Percentiles rank a stretch among this genome's conserved stretches.
Evolutionary conservation across 1,140 invertebrate species (phyloP).

Genomic region (Zaprionus capensis): DNA sequence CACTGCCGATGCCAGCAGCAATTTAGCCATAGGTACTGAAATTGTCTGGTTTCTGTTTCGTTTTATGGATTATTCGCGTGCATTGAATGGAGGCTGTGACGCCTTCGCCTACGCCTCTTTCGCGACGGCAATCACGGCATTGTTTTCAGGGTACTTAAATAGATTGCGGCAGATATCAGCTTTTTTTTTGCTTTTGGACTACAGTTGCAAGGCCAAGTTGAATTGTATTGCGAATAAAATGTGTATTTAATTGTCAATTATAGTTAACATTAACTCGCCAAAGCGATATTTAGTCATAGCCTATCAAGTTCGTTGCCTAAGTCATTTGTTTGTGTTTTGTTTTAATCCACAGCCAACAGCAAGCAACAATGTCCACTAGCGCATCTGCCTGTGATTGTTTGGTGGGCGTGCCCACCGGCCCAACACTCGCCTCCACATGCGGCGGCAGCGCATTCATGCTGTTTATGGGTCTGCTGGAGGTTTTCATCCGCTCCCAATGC

Average conservation of each 20-base stretch:
- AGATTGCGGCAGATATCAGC: slow-evolving; percentile 41
- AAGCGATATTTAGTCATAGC: slow-evolving; percentile 20
- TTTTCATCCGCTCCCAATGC: slow-evolving; percentile 92
- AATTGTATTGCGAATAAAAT: slow-evolving; percentile 38
- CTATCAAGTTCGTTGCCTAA: slow-evolving; percentile 67
- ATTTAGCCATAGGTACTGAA: slow-evolving; percentile 52
- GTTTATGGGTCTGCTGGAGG: slow-evolving; percentile 93
- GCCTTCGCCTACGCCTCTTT: slow-evolving; percentile 48
- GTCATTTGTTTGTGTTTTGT: slow-evolving; percentile 64
- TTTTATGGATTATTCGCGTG: slow-evolving; percentile 55
- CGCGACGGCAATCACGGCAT: slow-evolving; percentile 35
- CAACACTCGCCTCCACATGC: slow-evolving; percentile 91
- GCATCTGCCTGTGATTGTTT: slow-evolving; percentile 89
- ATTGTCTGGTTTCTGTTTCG: slow-evolving; percentile 58
- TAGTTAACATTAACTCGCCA: slow-evolving; percentile 35
- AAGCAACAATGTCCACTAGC: slow-evolving; percentile 62
- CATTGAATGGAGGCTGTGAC: slow-evolving; percentile 37
- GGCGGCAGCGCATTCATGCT: slow-evolving; percentile 93
- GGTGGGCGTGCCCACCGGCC: slow-evolving; percentile 89
- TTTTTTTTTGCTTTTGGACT: slow-evolving; percentile 33
- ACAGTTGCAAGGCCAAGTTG: slow-evolving; percentile 56
- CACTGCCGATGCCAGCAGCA: slow-evolving; percentile 69
- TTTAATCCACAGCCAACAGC: slow-evolving; percentile 19
- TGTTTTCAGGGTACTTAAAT: slow-evolving; percentile 56
- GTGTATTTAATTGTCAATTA: slow-evolving; percentile 43